Evolutionary conservation across 1,140 invertebrate genomes (phyloP), one percentile per base, ranked within the genome.

Genomic region (Pseudomyrmex flavicornis): DNA sequence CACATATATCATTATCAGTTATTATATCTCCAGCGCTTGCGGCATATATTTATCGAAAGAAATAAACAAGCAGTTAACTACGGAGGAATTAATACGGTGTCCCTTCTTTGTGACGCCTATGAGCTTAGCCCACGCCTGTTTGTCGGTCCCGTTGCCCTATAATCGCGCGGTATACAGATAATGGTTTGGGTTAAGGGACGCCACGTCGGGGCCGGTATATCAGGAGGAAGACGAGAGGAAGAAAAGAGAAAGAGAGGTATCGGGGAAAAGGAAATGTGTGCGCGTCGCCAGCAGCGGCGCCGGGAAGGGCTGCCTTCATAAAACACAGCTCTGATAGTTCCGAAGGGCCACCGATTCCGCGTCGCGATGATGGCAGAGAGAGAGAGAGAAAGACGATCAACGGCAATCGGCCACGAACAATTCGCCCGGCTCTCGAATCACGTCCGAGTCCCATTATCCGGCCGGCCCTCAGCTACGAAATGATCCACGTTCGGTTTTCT

Each of bases 131-230:
- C 76, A 84, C 65, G 82, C 84, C 83, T 89, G 84, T 91, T 90
- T 90, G 90, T 91, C 90, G 90, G 89, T 90, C 84, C 89, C 84
- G 90, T 91, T 89, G 90, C 89, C 84, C 88, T 91, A 89, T 91
- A 90, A 90, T 91, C 90, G 89, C 82, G 66, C 66, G 73, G 88
- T 85, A 79, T 82, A 90, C 84, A 56, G 89, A 90, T 91, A 90
- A 91, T 91, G 88, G 89, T 89, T 82, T 85, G 90, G 77, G 87
- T 89, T 80, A 85, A 89, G 85, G 85, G 82, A 88, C 89, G 88
- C 83, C 85, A 85, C 63, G 68, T 70, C 54, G 70, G 35, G 52
- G 17, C 61, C 58, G 75, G 35, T 62, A 52, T 15, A 35, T 35
- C 35, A 35, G n/a, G 63, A 48, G n/a, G 48, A n/a, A 76, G 72